A percentile compares a stretch with the other conserved stretches of the same genome.
phyloP scores from a whole-genome alignment of 92 coral and sea anemone genomes.

The Phenganax subtilis region DNA sequence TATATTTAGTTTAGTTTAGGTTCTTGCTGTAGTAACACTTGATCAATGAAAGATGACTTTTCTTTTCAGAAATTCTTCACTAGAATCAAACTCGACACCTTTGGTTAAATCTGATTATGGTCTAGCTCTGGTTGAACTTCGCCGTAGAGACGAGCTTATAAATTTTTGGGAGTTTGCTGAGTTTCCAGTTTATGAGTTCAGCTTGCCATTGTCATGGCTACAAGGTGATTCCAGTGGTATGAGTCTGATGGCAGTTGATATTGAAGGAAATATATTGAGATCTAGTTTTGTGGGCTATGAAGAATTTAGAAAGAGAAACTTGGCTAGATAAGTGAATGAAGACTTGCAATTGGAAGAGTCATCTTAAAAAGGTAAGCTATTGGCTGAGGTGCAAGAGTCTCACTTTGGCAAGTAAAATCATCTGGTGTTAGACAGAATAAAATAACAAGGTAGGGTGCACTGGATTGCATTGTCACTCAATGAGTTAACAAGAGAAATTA shows the following conservation, averaged over 20 bases:
- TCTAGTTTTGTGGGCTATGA: conserved; percentile 38
- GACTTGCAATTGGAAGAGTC: not conserved
- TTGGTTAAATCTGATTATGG: conserved; percentile 43
- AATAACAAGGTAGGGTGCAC: too few species aligned
- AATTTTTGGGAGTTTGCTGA: conserved; percentile 86
- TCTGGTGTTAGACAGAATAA: too few species aligned
- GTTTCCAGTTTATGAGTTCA: conserved; percentile 55
- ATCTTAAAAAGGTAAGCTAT: not conserved
- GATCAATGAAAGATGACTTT: not conserved
- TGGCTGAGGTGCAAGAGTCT: not conserved
- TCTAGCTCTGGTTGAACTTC: conserved; percentile 70
- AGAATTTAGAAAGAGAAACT: not conserved
- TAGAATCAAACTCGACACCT: not conserved
- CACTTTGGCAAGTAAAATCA: too few species aligned
- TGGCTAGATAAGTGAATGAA: not conserved
- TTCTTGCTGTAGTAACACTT: too few species aligned
- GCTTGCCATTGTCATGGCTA: conserved; percentile 49
- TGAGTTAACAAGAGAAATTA: too few species aligned
- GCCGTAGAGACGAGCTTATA: conserved; percentile 66
- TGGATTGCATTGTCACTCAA: too few species aligned
- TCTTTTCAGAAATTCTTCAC: conserved; percentile 34
- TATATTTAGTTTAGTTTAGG: too few species aligned
- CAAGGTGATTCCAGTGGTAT: conserved; percentile 46
- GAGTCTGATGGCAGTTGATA: conserved; percentile 60
- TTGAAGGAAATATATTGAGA: conserved; percentile 61